A percentile compares a stretch with the other conserved stretches of the same genome.
phyloP scores from a whole-genome alignment of 1,140 invertebrate genomes.

The Polypedilum vanderplanki region DNA sequence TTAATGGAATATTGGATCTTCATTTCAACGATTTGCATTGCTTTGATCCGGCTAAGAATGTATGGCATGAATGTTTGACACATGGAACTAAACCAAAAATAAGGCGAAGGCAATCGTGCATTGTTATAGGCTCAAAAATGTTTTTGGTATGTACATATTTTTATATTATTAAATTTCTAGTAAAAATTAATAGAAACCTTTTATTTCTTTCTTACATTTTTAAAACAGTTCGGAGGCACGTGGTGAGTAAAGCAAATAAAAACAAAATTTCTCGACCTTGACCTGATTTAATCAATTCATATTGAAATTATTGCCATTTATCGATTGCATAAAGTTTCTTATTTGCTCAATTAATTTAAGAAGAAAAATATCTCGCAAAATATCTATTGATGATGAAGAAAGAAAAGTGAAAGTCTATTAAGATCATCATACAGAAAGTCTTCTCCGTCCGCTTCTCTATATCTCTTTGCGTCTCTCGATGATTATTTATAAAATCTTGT shows the following conservation, averaged over 20 bases:
- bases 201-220: too few relatives aligned
- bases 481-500: neutral
- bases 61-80: constrained; percentile 56
- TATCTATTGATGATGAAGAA: constrained; percentile 1
- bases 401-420: constrained; percentile 21
- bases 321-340: too few relatives aligned
- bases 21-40: constrained; percentile 79
- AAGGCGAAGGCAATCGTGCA: constrained; percentile 69
- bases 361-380: neutral
- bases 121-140: constrained; percentile 61
- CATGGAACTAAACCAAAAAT: constrained; percentile 56
- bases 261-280: neutral
- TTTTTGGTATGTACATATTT: too few relatives aligned
- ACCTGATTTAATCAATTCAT: neutral
- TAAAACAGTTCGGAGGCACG: constrained; percentile 83
- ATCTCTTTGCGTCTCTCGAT: too few relatives aligned
- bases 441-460: too few relatives aligned
- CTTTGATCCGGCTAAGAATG: constrained; percentile 55
- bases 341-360: too few relatives aligned
- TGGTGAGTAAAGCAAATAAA: constrained; percentile 47
- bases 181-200: too few relatives aligned
- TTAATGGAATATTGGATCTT: constrained; percentile 61
- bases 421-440: neutral
- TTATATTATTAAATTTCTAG: too few relatives aligned
- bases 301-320: neutral